Base-by-base conservation (phyloP, 2,888 invertebrate genomes). In the Polyommatus icarus region DNA sequence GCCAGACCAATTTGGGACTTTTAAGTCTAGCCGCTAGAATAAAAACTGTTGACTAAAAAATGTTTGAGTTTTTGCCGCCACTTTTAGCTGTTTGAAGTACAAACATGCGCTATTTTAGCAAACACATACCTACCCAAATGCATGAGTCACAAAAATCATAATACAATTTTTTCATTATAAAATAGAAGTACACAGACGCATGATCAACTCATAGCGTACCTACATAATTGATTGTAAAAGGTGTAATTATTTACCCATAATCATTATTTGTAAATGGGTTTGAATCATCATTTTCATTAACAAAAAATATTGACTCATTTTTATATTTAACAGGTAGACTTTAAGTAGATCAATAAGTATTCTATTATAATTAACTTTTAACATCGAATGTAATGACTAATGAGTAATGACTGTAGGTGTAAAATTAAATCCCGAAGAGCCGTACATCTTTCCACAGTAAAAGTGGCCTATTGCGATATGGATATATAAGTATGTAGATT, bases 261-360 rank as follows among this genome's bases (percentile, higher is more conserved):
- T 61, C 24, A 24, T 61, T 24, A 24, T 24, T 61, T 24, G 20
- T 24, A 24, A 61, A 61, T 61, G 24, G 24, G 24, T 24, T 24
- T 20, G 61, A 61, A 24, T 61, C 12, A 61, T 61, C 24, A 24
- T 59, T 20, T 20, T 24, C 4, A 20, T 24, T 20, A 20, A 24
- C 61, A 61, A 61, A 61, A 59, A 24, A 61, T n/a, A 61, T 24
- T 61, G 24, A 61, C 61, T 61, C 61, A 61, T 61, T 61, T 24
- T 4, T 0, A 10, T 61, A 61, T 20, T 61, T 12, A 24, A 20
- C 10, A 24, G 20, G 10, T 54, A 18, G 12, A 54, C 5, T 18
- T 18, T 54, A 54, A 54, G 5, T 5, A 54, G 18, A 54, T 54
- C 54, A 54, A 54, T 54, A 54, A 54, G 46, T 54, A 54, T 54